Evolutionary conservation across 35 echinoderm and acorn worm genomes (phyloP), one percentile per base, ranked within the genome.

Genomic region (Lytechinus pictus): DNA sequence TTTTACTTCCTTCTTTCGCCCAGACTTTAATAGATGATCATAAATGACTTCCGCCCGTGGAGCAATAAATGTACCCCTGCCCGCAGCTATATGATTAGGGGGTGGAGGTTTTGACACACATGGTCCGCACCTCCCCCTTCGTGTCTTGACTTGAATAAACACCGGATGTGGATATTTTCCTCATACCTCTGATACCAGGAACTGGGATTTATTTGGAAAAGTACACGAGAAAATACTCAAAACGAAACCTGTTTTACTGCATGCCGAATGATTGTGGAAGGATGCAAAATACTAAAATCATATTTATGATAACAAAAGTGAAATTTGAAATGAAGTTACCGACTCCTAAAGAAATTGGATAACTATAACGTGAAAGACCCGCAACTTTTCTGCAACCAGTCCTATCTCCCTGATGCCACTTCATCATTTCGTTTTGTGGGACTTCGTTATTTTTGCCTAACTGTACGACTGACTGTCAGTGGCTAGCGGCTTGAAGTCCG

Each of bases 21-120:
- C 66, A 79, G 66, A 79, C 88, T 44, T 51, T 90, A 52, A 52
- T 90, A 33, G 88, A 90, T 90, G 52, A 52, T 90, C 52, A 90
- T 90, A 90, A 90, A 90, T 90, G 88, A 90, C 88, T 90, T 90
- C 88, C 88, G 88, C 88, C 88, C n/a, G 66, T 24, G n/a, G 66
- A 79, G 66, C 66, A 79, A 79, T 79, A 79, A 79, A 79, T 79
- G 66, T 79, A 6, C 66, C 66, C 66, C 66, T 79, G 19, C 66
- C 66, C 66, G 66, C 21, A 79, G 66, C n/a, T 79, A 4, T 8
- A 6, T 79, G 66, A 79, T 79, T 79, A 5, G 19, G 8, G 66
- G 19, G 19, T 79, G n/a, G 4, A 79, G 33, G 66, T 79, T 79
- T 79, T 79, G 66, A 79, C 66, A 79, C 66, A 79, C 66, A 79